Conservation (phyloP, 2,888 invertebrate genomes). For the Brachypterus glaber region DNA sequence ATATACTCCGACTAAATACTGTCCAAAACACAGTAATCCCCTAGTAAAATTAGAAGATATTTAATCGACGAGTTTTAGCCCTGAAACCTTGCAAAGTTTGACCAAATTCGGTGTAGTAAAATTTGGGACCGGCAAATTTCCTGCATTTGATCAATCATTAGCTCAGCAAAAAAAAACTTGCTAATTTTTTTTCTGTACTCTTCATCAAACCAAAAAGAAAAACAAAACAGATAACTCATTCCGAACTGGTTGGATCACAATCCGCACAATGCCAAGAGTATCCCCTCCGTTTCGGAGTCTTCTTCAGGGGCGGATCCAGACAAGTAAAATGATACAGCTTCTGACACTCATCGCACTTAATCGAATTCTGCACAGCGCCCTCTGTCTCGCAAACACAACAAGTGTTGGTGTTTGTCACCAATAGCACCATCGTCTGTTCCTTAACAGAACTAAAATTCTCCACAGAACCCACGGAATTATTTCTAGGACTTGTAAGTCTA, state of each 20-base stretch:
- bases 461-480: not conserved
- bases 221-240: no score
- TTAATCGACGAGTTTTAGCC: no score
- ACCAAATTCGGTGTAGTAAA: no score
- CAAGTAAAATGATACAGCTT: slow-evolving; percentile 89
- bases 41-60: no score
- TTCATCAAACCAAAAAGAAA: no score
- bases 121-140: no score
- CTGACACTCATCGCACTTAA: slow-evolving; percentile 84
- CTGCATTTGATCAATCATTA: no score
- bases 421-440: slow-evolving; percentile 3
- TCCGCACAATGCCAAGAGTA: slow-evolving; percentile 95
- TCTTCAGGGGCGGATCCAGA: slow-evolving; percentile 86
- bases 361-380: slow-evolving; percentile 56
- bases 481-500: slow-evolving; percentile 1
- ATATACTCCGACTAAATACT: no score
- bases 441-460: not conserved
- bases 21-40: no score
- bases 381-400: slow-evolving; percentile 59
- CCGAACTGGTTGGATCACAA: slow-evolving; percentile 72
- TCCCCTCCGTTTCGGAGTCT: slow-evolving; percentile 86
- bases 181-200: no score
- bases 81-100: no score
- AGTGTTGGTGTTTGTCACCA: slow-evolving; percentile 37
- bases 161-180: no score